Evolutionary conservation across 1,140 invertebrate genomes (phyloP).

Genomic region (Ips typographus): DNA sequence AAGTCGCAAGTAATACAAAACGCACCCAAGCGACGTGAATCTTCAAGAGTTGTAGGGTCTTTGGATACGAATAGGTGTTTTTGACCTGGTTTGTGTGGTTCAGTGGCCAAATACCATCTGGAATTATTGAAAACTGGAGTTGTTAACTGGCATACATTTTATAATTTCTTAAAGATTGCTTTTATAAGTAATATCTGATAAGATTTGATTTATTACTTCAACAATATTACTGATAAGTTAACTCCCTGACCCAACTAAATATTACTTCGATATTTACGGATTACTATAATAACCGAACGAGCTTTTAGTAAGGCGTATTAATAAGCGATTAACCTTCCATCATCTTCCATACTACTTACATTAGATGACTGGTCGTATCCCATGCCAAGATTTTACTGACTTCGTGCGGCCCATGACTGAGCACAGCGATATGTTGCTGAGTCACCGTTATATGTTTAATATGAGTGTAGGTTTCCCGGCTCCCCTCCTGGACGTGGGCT

Average conservation of each 20-base stretch:
- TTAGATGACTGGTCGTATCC: constrained; percentile 78
- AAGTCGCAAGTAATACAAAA: constrained; percentile 80
- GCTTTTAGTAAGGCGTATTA: too few species aligned
- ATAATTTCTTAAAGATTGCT: too few species aligned
- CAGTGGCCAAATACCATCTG: constrained; percentile 66
- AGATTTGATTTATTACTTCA: too few species aligned
- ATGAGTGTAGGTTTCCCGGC: constrained; percentile 81
- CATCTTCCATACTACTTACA: constrained; percentile 59
- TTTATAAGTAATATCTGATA: neutral
- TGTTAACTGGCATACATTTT: neutral
- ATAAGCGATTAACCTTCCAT: too few species aligned
- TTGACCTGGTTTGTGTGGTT: constrained; percentile 78
- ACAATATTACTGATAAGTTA: too few species aligned
- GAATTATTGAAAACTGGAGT: neutral
- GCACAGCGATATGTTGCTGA: constrained; percentile 79
- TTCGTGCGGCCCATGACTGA: constrained; percentile 86
- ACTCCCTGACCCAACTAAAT: too few species aligned
- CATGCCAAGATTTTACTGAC: constrained; percentile 82
- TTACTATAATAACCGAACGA: too few species aligned
- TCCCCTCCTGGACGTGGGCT: constrained; percentile 78
- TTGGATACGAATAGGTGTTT: constrained; percentile 80
- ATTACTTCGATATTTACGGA: too few species aligned
- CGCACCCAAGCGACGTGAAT: constrained; percentile 69
- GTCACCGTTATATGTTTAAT: constrained; percentile 82
- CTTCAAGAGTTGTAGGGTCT: constrained; percentile 64